A percentile compares a stretch with the other conserved stretches of the same genome.
These are phyloP conservation scores for Tipula unca DNA, from an alignment of 2,888 invertebrate genomes.

Conservation along the genomic window DNA sequence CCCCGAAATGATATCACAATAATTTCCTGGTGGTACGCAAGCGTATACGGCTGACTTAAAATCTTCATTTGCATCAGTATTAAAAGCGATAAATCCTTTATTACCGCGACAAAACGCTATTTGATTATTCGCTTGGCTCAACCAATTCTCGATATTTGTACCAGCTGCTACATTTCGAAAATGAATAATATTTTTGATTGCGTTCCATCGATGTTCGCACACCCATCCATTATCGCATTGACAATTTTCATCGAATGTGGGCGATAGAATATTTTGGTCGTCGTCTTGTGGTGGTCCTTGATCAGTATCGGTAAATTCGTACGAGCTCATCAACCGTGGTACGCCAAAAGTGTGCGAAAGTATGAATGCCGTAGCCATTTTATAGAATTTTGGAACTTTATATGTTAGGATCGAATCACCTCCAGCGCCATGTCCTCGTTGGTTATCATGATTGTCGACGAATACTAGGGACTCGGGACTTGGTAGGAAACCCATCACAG, in stretches of 20 bases:
- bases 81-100: conserved; percentile 53
- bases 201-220: conserved; percentile 70
- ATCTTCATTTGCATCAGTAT: conserved; percentile 45
- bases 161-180: conserved; percentile 56
- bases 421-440: conserved; percentile 56
- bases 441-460: conserved; percentile 81
- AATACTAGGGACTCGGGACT: conserved; percentile 55
- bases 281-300: conserved; percentile 46
- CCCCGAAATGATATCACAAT: conserved; percentile 74
- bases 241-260: conserved; percentile 51
- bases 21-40: conserved; percentile 59
- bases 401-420: conserved; percentile 50
- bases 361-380: conserved; percentile 68
- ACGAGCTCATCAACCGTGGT: conserved; percentile 74
- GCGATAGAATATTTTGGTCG: conserved; percentile 43
- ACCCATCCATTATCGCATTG: conserved; percentile 62
- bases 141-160: conserved; percentile 53
- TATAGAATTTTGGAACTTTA: conserved; percentile 53
- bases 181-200: conserved; percentile 61
- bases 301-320: conserved; percentile 26
- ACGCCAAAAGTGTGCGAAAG: conserved; percentile 64
- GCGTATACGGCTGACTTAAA: conserved; percentile 29
- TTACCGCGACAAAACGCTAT: conserved; percentile 70
- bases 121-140: conserved; percentile 65
- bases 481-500: conserved; percentile 54